Evolutionary conservation across 1,140 invertebrate genomes (phyloP), one percentile per base, ranked within the genome.

Genomic region (Drosophila kepulauana): DNA sequence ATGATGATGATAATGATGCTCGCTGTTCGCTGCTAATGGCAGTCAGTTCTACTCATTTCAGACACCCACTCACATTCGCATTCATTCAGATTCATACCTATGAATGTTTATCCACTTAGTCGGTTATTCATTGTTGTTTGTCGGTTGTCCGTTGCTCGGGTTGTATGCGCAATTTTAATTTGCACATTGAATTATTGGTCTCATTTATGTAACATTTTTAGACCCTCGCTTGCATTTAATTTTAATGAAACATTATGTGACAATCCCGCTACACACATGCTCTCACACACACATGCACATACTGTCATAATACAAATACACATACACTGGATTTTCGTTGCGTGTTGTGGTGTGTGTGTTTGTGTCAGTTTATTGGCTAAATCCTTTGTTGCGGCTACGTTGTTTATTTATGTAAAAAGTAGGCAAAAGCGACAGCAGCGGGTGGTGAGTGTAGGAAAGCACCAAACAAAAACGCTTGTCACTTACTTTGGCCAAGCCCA

Each of bases 211-310:
- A 86, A 88, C 79, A 71, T 49, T 87, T 78, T 76, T 51, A 63
- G 72, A 59, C 52, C 46, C 41, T 38, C 1, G 48, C 51, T 43
- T 66, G 66, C 79, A 82, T 87, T 76, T 74, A 64, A 76, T 74
- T 87, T 77, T 88, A 82, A 88, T 89, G 84, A 81, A 79, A 74
- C 84, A 80, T 87, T 87, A 84, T 87, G 77, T 87, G 77, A 89
- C 73, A 69, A 64, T 41, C 48, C 49, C 46, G 15, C 30, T 30
- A 51, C 48, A 84, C 62, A 78, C 61, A 62, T 28, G 75, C 48
- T 69, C 57, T 52, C 66, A 68, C 77, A 45, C 25, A 62, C 35
- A 25, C 20, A 25, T 5, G 28, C 56, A 33, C 56, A 46, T 30
- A 38, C 56, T 54, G 33, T 33, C 52, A 57, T 38, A 25, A 25